Base-by-base conservation (phyloP, 2,113 vertebrate species). In the Zeus faber region DNA sequence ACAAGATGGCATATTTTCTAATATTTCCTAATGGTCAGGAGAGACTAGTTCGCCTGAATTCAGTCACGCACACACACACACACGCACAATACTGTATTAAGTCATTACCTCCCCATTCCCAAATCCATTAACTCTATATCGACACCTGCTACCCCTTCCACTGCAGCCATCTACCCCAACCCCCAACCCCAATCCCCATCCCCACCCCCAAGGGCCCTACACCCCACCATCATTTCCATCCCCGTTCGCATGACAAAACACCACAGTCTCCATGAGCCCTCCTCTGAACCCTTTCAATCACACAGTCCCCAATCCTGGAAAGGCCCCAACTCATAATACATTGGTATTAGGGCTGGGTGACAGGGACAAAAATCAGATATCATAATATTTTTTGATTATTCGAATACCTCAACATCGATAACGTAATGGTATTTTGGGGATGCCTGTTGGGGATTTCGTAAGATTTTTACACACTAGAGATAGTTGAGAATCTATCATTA, bases 191-290 rank as follows among this genome's bases (percentile, higher is more conserved):
- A 49, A 63, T 68, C 29, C 26, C 75, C 83, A 76, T 72, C 25
- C 39, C 39, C 41, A 21, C 54, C 6, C 22, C 25, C 0, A 14
- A 24, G 8, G 41, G 29, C 21, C 53, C 49, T 37, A 25, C 21
- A 31, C 47, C 43, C 54, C 57, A 53, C 39, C 55, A 74, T n/a
- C n/a, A n/a, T n/a, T n/a, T 58, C 70, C 65, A n/a, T 59, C 52
- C 51, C 54, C 6, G 18, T 41, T 21, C 48, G 29, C 18, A 33
- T 72, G 54, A 80, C 74, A 81, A 75, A 68, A 63, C 46, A 49
- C 33, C 10, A 20, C 7, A 11, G 29, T 43, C 41, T 39, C 11
- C 35, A 37, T 37, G 35, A 47, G 29, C 21, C 13, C 48, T 17
- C 47, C 25, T 29, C 3, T 24, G 29, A 67, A 60, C 46, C 50